phyloP scores from a whole-genome alignment of 2,113 vertebrate species.

The Cranoglanis bouderius region DNA sequence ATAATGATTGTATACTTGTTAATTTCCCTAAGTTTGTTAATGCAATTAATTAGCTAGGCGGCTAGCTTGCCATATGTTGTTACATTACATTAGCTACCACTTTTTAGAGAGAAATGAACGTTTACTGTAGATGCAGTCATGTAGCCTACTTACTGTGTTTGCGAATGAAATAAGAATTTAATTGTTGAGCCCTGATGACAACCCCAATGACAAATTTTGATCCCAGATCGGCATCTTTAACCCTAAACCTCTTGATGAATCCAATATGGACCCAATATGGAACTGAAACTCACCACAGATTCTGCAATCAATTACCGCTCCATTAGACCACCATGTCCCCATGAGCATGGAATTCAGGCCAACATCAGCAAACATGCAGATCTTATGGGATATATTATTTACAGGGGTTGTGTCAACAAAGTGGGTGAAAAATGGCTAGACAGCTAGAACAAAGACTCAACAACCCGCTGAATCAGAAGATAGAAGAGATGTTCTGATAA shows the following conservation, averaged over 20 bases:
- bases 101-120: not conserved
- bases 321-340: not conserved
- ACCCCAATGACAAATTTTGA: not conserved
- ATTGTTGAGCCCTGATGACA: not conserved
- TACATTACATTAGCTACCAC: not conserved
- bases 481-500: not conserved
- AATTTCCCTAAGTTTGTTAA: not conserved
- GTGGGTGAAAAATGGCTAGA: not conserved
- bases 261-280: too few relatives aligned
- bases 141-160: not conserved
- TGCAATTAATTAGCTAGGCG: not conserved
- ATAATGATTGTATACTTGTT: not conserved
- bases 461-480: slow-evolving; percentile 10
- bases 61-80: not conserved
- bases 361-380: not conserved
- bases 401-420: not conserved
- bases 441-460: slow-evolving; percentile 3
- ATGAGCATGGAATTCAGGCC: not conserved
- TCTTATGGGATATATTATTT: slow-evolving; percentile 18
- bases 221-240: not conserved
- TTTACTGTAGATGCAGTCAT: not conserved
- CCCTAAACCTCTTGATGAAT: not conserved
- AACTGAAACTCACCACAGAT: too few relatives aligned
- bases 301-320: not conserved
- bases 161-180: not conserved